phyloP scores from a whole-genome alignment of 2,888 invertebrate species.

The Orchesella flavescens region DNA sequence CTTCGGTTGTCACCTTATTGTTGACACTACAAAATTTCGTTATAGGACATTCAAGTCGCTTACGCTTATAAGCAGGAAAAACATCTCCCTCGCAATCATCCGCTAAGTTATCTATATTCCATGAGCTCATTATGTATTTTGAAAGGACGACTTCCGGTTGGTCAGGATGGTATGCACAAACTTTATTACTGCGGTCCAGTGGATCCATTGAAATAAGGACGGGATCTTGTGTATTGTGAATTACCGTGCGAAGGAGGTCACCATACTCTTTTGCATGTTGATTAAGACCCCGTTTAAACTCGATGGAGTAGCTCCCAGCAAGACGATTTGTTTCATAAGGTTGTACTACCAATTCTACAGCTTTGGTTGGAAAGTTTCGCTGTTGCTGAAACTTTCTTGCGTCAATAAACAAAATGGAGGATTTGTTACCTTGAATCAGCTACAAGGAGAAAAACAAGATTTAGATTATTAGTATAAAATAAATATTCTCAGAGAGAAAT shows the following conservation, averaged over 20 bases:
- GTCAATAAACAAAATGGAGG: conserved; percentile 12
- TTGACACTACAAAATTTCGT: neutral
- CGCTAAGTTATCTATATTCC: neutral
- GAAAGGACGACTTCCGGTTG: neutral
- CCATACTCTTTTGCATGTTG: neutral
- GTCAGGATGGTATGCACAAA: conserved; percentile 2
- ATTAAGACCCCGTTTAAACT: neutral
- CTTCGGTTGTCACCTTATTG: conserved; percentile 8
- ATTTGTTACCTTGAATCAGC: neutral
- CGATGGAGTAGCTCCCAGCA: neutral
- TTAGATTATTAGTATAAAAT: too few relatives aligned
- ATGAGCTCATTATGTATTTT: conserved; percentile 4
- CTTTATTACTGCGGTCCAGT: neutral
- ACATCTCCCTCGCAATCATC: conserved; percentile 1
- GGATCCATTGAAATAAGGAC: conserved; percentile 1
- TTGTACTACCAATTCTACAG: neutral
- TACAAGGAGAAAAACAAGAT: neutral
- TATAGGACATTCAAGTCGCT: neutral
- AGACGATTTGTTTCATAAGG: neutral
- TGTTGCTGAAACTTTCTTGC: conserved; percentile 18
- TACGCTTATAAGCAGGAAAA: neutral
- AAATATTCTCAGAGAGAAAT: too few relatives aligned
- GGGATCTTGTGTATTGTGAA: conserved; percentile 12
- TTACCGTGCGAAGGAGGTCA: neutral
- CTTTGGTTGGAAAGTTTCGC: neutral